Evolutionary conservation across 2,113 vertebrate genomes (phyloP).

Genomic region (Sebastes fasciatus): DNA sequence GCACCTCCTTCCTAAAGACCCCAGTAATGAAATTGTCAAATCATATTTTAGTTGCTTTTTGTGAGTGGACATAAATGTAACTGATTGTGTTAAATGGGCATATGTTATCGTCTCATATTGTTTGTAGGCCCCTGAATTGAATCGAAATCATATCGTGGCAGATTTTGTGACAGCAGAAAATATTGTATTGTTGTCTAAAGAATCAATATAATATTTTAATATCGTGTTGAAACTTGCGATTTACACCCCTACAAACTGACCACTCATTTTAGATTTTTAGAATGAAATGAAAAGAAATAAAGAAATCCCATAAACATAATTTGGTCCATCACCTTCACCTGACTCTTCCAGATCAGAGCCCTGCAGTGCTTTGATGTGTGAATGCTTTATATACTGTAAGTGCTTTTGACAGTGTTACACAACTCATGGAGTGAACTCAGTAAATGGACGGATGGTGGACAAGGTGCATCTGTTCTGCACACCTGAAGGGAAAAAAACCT

Average conservation of each 20-base stretch:
- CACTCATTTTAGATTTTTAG: neutral
- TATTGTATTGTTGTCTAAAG: too few relatives aligned
- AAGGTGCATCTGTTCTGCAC: neutral
- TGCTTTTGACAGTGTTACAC: conserved; percentile 28
- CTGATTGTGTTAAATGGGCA: too few relatives aligned
- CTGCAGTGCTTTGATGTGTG: conserved; percentile 4
- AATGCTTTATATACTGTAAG: conserved; percentile 33
- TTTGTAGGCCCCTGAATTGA: too few relatives aligned
- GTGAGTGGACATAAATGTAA: too few relatives aligned
- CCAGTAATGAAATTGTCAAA: too few relatives aligned
- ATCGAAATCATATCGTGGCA: too few relatives aligned
- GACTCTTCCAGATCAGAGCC: neutral
- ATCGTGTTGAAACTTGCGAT: too few relatives aligned
- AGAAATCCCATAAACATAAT: neutral
- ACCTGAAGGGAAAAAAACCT: conserved; percentile 16
- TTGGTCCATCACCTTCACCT: neutral
- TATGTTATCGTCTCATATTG: too few relatives aligned
- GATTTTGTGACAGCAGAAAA: too few relatives aligned
- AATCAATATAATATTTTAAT: too few relatives aligned
- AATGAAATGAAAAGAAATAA: neutral
- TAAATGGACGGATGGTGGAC: conserved; percentile 3
- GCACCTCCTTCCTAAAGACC: too few relatives aligned
- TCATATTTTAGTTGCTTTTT: too few relatives aligned
- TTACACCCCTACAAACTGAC: neutral
- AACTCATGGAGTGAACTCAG: conserved; percentile 10